Evolutionary conservation across 2,113 vertebrate genomes (phyloP), one percentile per base, ranked within the genome.

Genomic region (Myotis davidii): DNA sequence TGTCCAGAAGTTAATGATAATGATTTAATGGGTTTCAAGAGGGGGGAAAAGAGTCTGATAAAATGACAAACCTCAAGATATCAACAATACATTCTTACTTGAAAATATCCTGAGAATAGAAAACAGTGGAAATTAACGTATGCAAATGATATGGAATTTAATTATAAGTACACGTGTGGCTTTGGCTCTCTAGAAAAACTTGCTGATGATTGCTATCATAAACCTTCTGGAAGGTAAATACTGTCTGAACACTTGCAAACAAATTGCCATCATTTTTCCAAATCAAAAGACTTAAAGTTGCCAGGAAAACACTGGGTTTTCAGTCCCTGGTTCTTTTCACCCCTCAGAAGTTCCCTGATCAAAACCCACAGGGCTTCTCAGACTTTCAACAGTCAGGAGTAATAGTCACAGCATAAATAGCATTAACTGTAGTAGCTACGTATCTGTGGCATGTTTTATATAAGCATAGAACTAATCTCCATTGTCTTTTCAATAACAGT

Each of bases 111-210:
- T 70, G 21, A 72, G n/a, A 92, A 48, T 72, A 92, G 54, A 88
- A 76, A 93, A 52, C 18, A 91, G 6, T 54, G 6, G 23, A 65
- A 42, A 50, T n/a, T 74, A 56, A 18, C 84, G 39, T 78, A 94
- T 91, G 94, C 9, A 95, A 97, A 94, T 87, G 42, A 77, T 52
- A 73, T 82, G 42, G 6, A 95, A 94, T 78, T 88, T 52, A 83
- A 45, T 45, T 32, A 59, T 25, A 96, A 78, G 85, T 85, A 48
- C 61, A 32, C 13, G 45, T 20, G 52, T 29, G 29, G 14, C 32
- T 78, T 90, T 64, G 25, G 59, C 45, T 34, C 9, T 92, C 78
- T n/a, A 88, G 82, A 17, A 90, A 92, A 59, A 83, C 39, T 70
- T 92, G 56, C 81, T 61, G 50, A n/a, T 52, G 64, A 52, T 52